Evolutionary conservation across 2,797 vertebrate genomes (phyloP), one percentile per base, ranked within the genome.

Genomic region (Neomorphus geoffroyi): DNA sequence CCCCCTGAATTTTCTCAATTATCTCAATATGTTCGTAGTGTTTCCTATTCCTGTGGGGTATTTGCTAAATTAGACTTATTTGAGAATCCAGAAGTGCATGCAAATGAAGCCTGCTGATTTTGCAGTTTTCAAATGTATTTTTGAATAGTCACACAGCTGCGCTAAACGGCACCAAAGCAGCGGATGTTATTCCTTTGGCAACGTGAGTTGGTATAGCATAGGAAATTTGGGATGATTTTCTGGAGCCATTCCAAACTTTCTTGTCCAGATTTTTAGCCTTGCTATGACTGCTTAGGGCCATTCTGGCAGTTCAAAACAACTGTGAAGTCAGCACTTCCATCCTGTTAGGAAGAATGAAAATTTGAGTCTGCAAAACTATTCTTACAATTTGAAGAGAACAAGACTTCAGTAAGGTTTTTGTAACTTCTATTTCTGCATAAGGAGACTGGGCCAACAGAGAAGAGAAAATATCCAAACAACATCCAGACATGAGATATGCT

Each of bases 51-150:
- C 79, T 93, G 33, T 84, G 71, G 35, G 56, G 8, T 60, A 39
- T 93, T 94, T 87, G 69, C 78, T 92, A 87, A 94, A 93, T 94
- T 88, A 94, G 64, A 82, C 32, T 35, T 89, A 53, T 73, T 45
- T 77, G 67, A 73, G 43, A 82, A 78, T 46, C 45, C 57, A 82
- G 72, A 93, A 71, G 45, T 60, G 45, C 53, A 74, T 80, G 67
- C 13, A 80, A 77, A 70, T 77, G n/a, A 93, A 89, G 19, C 37
- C 45, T 92, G 79, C 75, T 93, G 84, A 90, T 78, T 61, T 22
- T 87, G 45, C 81, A 85, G 41, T 92, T 96, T 91, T 92, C 54
- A 57, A 33, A 87, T 46, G 28, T 57, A 33, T 45, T 64, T 86
- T 43, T 85, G 61, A 93, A 65, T 61, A 57, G 15, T 61, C 81